phyloP scores from a whole-genome alignment of 2,797 vertebrate species.

The Paratrypauchen microcephalus region DNA sequence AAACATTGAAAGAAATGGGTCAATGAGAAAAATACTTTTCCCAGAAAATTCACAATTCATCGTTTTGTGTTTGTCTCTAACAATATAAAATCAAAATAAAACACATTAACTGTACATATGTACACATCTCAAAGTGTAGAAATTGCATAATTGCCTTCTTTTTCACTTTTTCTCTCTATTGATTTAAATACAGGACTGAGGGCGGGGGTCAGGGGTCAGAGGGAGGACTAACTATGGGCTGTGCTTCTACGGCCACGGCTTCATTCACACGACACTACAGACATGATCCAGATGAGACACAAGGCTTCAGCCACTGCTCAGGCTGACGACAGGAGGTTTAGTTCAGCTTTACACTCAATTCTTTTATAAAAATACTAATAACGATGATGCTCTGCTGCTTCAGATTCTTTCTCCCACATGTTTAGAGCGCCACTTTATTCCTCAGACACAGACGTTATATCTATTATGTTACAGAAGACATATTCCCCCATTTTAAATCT shows the following conservation, averaged over 20 bases:
- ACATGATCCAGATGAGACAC: slow-evolving; percentile 14
- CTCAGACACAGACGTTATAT: neutral
- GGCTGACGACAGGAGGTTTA: neutral
- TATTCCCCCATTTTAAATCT: too few relatives aligned
- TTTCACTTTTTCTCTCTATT: slow-evolving; percentile 53
- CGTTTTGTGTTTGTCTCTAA: slow-evolving; percentile 72
- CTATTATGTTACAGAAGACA: too few relatives aligned
- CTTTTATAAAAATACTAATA: too few relatives aligned
- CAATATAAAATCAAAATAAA: slow-evolving; percentile 85
- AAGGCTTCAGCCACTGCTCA: slow-evolving; percentile 1
- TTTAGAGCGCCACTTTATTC: neutral
- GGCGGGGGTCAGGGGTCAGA: slow-evolving; percentile 65
- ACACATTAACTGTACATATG: slow-evolving; percentile 89
- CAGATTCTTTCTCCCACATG: neutral
- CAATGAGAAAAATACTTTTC: slow-evolving; percentile 80
- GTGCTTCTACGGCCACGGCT: slow-evolving; percentile 32
- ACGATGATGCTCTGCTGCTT: neutral
- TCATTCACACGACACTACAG: slow-evolving; percentile 49
- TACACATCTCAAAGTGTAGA: slow-evolving; percentile 85
- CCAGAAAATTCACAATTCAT: slow-evolving; percentile 77
- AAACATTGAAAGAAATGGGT: slow-evolving; percentile 76
- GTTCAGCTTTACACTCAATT: too few relatives aligned
- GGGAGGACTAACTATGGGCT: slow-evolving; percentile 58
- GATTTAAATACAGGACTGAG: slow-evolving; percentile 79
- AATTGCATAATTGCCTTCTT: slow-evolving; percentile 88